Percentiles rank a stretch among this genome's conserved stretches.
phyloP scores from a whole-genome alignment of 2,113 vertebrate genomes.

The Stictonetta naevosa region DNA sequence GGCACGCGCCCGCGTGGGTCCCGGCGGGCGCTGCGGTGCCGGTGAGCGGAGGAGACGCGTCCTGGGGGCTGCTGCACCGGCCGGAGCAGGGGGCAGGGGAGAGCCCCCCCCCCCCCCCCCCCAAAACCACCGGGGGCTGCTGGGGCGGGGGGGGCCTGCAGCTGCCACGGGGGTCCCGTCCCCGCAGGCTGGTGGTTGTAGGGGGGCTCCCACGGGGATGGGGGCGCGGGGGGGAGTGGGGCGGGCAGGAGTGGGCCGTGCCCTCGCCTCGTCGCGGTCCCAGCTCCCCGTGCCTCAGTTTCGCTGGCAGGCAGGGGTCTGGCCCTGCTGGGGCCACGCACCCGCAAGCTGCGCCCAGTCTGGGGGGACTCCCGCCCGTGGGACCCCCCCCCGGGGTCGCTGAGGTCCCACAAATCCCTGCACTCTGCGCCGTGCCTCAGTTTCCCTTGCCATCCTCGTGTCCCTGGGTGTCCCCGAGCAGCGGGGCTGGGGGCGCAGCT shows the following conservation, averaged over 20 bases:
- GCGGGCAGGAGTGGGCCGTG: not conserved
- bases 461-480: not conserved
- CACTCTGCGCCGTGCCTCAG: not conserved
- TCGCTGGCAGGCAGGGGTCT: not conserved
- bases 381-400: not conserved
- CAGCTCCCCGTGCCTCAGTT: not conserved
- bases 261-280: not conserved
- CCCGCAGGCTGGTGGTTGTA: not conserved
- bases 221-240: no score
- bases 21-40: accelerated
- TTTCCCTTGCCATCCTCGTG: not conserved
- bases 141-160: accelerated
- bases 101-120: no score
- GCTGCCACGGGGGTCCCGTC: not conserved
- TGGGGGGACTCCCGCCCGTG: accelerated
- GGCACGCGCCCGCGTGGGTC: accelerated
- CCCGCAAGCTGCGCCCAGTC: no score
- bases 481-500: not conserved
- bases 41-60: accelerated
- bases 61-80: not conserved
- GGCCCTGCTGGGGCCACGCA: not conserved
- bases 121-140: not conserved
- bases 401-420: not conserved
- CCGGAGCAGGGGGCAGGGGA: not conserved
- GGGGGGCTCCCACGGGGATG: not conserved